Evolutionary conservation across 2,888 invertebrate genomes (phyloP).

Genomic region (Agrochola lychnidis): DNA sequence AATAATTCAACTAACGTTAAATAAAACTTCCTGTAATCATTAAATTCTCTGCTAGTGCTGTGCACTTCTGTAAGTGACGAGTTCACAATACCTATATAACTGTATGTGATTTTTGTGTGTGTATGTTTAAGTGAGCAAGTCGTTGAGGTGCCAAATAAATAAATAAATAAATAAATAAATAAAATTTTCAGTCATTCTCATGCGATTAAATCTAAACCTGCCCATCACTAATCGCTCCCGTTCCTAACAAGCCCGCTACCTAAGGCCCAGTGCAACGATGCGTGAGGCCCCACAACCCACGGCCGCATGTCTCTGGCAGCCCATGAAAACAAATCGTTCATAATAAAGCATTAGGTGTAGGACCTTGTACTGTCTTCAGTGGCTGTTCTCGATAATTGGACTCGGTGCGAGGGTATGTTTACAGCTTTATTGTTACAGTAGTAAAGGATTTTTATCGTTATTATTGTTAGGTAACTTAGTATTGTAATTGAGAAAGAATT

Average conservation of each 20-base stretch:
- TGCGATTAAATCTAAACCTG: too few species aligned
- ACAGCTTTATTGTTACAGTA: constrained; percentile 34
- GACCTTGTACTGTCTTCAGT: constrained; percentile 68
- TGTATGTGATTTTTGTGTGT: too few species aligned
- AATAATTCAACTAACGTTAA: too few species aligned
- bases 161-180: too few species aligned
- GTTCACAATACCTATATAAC: too few species aligned
- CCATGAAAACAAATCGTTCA: constrained; percentile 86
- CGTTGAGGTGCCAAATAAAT: too few species aligned
- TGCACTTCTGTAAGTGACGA: too few species aligned
- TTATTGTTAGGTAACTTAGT: constrained; percentile 1
- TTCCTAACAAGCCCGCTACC: constrained; percentile 45
- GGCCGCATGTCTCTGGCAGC: constrained; percentile 84
- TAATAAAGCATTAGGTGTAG: constrained; percentile 74
- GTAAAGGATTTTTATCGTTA: constrained; percentile 28
- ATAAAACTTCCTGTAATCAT: too few species aligned
- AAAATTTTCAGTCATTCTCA: too few species aligned
- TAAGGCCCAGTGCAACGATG: constrained; percentile 80
- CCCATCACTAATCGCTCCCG: constrained; percentile 70
- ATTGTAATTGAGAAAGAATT: not conserved
- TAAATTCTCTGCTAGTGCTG: too few species aligned
- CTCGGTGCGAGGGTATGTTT: constrained; percentile 22
- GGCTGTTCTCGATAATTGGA: constrained; percentile 54
- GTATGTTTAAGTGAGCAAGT: too few species aligned
- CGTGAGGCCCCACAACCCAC: constrained; percentile 83